These are phyloP conservation scores for Rhagonycha lutea DNA, from an alignment of 2,888 invertebrate species.

Conservation along the genomic window DNA sequence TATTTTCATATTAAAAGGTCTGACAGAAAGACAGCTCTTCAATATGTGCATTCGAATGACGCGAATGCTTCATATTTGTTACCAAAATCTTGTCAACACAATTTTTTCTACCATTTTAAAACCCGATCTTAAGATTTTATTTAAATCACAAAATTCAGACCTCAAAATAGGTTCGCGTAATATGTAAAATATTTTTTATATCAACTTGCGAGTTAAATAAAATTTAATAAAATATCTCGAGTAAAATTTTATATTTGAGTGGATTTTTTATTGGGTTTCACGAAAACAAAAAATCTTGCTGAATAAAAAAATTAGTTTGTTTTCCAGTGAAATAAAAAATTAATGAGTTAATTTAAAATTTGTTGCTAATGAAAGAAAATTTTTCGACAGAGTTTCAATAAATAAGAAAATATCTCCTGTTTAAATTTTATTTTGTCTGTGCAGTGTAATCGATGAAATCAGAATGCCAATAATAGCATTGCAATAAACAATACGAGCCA, in stretches of 20 bases:
- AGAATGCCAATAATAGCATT: background rate
- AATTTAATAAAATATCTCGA: background rate
- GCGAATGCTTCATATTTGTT: background rate
- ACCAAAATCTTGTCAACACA: background rate
- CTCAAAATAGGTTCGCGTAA: background rate
- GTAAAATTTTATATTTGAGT: background rate
- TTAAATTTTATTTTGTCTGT: background rate
- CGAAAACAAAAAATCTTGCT: background rate
- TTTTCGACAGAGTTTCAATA: background rate
- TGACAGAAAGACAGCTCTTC: background rate
- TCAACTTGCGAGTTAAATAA: background rate
- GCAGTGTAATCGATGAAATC: background rate
- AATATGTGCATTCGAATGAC: background rate
- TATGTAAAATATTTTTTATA: background rate
- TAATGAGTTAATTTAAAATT: background rate
- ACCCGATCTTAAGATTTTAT: background rate
- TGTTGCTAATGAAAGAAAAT: background rate
- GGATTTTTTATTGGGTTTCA: background rate
- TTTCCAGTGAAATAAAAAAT: background rate
- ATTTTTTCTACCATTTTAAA: background rate
- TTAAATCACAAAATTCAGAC: background rate
- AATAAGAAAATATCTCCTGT: background rate
- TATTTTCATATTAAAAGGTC: background rate
- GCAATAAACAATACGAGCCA: background rate
- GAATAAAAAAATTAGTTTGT: background rate